phyloP scores from a whole-genome alignment of 2,113 vertebrate genomes.

The Myiagra hebetior region DNA sequence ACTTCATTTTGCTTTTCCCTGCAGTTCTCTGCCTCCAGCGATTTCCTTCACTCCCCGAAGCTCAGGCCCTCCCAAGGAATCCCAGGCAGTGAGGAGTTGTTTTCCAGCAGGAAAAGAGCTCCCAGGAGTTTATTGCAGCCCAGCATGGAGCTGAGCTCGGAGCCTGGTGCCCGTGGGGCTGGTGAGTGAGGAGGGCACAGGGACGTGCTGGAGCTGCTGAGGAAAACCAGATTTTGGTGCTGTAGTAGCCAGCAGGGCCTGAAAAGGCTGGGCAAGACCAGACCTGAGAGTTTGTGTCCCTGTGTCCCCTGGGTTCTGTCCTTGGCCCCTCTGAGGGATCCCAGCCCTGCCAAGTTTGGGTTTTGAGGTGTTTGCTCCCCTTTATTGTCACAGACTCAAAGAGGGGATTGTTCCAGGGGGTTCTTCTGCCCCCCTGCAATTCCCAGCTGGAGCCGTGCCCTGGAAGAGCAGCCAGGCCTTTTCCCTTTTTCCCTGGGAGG shows the following conservation, averaged over 20 bases:
- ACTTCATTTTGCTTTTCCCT: not conserved
- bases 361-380: not conserved
- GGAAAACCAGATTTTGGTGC: fast-evolving
- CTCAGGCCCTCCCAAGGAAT: conserved; percentile 30
- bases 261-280: not conserved
- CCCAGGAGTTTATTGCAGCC: conserved; percentile 46
- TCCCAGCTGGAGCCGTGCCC: not conserved
- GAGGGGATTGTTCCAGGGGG: not conserved
- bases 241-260: not conserved
- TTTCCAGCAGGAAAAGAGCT: conserved; percentile 57
- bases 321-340: fast-evolving
- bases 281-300: not conserved
- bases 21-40: conserved; percentile 55
- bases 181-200: conserved; percentile 62
- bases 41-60: conserved; percentile 62
- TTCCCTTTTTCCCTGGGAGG: not conserved
- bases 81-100: conserved; percentile 53
- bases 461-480: not conserved
- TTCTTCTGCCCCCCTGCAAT: not conserved
- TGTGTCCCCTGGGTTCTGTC: not conserved
- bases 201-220: not conserved
- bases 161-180: conserved; percentile 9
- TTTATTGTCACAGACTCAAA: fast-evolving
- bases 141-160: conserved; percentile 22
- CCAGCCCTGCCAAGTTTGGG: not conserved